Percentiles rank a stretch among this genome's conserved stretches.
phyloP scores from a whole-genome alignment of 2,888 invertebrate genomes.

The Eudiplozoon nipponicum region DNA sequence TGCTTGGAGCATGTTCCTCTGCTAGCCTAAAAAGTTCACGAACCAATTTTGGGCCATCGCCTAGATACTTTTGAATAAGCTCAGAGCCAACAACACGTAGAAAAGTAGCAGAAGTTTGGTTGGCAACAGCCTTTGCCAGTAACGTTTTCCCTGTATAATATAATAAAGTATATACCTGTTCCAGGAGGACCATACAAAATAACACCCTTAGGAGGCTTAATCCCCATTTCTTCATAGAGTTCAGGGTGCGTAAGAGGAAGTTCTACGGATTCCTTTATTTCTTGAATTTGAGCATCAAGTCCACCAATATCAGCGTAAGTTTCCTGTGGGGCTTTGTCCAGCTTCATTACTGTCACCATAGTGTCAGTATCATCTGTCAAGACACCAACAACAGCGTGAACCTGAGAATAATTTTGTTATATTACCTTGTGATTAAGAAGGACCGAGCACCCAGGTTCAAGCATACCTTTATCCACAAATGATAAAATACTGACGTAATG shows the following conservation, averaged over 20 bases:
- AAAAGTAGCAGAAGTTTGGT: slow-evolving; percentile 94
- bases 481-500: slow-evolving; percentile 95
- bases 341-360: slow-evolving; percentile 98
- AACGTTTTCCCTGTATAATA: slow-evolving; percentile 77
- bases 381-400: slow-evolving; percentile 93
- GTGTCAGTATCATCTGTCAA: slow-evolving; percentile 95
- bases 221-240: slow-evolving; percentile 99
- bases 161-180: too few species aligned
- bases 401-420: slow-evolving; percentile 29
- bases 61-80: slow-evolving; percentile 86
- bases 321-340: slow-evolving; percentile 94
- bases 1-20: slow-evolving; percentile 91
- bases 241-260: slow-evolving; percentile 90
- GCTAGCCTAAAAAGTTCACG: slow-evolving; percentile 90
- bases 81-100: slow-evolving; percentile 93
- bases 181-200: slow-evolving; percentile 89
- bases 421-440: slow-evolving; percentile 66
- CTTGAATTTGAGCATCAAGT: slow-evolving; percentile 75
- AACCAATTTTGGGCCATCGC: slow-evolving; percentile 89
- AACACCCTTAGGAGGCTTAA: slow-evolving; percentile 91
- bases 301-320: slow-evolving; percentile 96
- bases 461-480: slow-evolving; percentile 91
- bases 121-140: slow-evolving; percentile 87
- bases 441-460: slow-evolving; percentile 92
- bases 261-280: slow-evolving; percentile 89